Evolutionary conservation across 2,797 vertebrate species (phyloP), one percentile per base, ranked within the genome.

Genomic region (Distichodus sexfasciatus): DNA sequence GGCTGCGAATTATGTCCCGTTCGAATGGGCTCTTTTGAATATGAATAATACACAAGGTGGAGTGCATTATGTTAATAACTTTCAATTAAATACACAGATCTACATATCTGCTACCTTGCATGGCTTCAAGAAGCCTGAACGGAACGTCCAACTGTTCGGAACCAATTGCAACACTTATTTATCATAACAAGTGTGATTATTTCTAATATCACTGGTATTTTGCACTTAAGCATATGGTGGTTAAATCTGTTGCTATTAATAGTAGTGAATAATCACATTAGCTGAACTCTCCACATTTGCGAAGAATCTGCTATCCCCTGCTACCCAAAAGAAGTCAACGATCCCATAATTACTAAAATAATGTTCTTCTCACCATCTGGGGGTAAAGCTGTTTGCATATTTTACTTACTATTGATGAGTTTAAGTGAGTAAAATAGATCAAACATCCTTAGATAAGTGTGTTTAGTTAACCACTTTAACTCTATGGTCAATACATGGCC

Each of bases 51-150:
- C 81, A 84, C 79, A 84, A 81, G 83, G 81, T 87, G 78, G 81
- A 85, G 82, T 82, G 80, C 82, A 86, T 91, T 88, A 87, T 81
- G 81, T 81, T 89, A 89, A 90, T 84, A 78, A 76, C 79, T 78
- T 84, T 86, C 86, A 87, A 87, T 89, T 88, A 89, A 85, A 81
- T 23, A 75, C 74, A 69, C 77, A 72, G 84, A 85, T 87, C 82
- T 83, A 80, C 83, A 85, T 85, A 78, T 84, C 76, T 75, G 74
- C 81, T 77, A 78, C 46, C 71, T 70, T 77, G 72, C 77, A 58
- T 81, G 76, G 67, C 74, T 84, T 59, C 82, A 51, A 82, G 69
- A 78, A 59, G 2, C 35, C 40, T 21, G 58, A 85, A 80, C 76
- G 76, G 63, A 77, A 47, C 63, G 59, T 77, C 79, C 61, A 59